phyloP scores from a whole-genome alignment of 1,140 invertebrate species.

The Drosophila pandora region DNA sequence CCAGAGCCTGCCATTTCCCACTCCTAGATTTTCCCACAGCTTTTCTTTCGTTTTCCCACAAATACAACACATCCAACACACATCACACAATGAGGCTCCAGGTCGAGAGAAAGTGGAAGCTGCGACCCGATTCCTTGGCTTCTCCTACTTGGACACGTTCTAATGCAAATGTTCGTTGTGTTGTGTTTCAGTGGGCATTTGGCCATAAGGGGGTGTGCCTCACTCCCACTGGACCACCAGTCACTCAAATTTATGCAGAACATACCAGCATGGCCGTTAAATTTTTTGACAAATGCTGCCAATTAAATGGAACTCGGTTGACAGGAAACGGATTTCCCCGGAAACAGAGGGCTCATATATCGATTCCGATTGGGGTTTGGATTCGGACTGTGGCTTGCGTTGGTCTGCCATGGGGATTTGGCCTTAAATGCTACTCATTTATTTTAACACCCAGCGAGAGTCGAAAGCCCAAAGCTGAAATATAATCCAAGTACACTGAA shows the following conservation, averaged over 20 bases:
- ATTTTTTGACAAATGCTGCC: constrained; percentile 54
- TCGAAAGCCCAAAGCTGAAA: constrained; percentile 53
- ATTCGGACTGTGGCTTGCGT: constrained; percentile 28
- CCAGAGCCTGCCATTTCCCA: background rate
- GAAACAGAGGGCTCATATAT: constrained; percentile 29
- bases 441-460: constrained; percentile 55
- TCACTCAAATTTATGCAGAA: constrained; percentile 29
- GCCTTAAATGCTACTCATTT: constrained; percentile 58
- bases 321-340: constrained; percentile 26
- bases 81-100: constrained; percentile 51
- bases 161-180: constrained; percentile 20
- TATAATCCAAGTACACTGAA: constrained; percentile 19
- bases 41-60: constrained; percentile 15
- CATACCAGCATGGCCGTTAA: constrained; percentile 5
- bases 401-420: constrained; percentile 46
- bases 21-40: background rate
- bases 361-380: constrained; percentile 28
- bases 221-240: background rate
- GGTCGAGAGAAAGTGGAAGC: constrained; percentile 51
- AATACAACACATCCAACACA: constrained; percentile 26
- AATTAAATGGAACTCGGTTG: constrained; percentile 38
- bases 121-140: constrained; percentile 56
- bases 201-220: constrained; percentile 10
- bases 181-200: background rate
- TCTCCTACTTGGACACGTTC: constrained; percentile 53